Base-by-base conservation (phyloP, 2,797 vertebrate genomes). In the Tachyglossus aculeatus region DNA sequence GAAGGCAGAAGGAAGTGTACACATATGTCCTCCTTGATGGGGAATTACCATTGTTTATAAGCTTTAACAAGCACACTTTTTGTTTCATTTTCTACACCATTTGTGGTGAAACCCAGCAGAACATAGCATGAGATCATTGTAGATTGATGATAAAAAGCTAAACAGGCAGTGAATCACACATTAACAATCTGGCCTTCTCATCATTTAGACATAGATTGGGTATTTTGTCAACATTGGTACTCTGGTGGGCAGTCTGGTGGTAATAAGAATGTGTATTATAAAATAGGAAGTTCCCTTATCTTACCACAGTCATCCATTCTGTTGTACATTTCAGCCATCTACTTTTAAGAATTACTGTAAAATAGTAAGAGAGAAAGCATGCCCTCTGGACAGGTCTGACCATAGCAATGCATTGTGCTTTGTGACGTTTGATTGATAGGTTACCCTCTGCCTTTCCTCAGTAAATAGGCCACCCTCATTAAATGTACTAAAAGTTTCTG, bases 61-160 rank as follows among this genome's bases (percentile, higher is more conserved):
- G n/a, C n/a, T n/a, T n/a, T n/a, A n/a, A n/a, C n/a, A n/a, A n/a
- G n/a, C n/a, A n/a, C n/a, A n/a, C n/a, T n/a, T n/a, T n/a, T n/a
- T n/a, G n/a, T n/a, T n/a, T n/a, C n/a, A n/a, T n/a, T n/a, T n/a
- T n/a, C n/a, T n/a, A n/a, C n/a, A n/a, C n/a, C n/a, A n/a, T n/a
- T n/a, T n/a, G n/a, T n/a, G n/a, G n/a, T n/a, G n/a, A n/a, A n/a
- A n/a, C n/a, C n/a, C n/a, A n/a, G n/a, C n/a, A n/a, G n/a, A n/a
- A n/a, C n/a, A n/a, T n/a, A n/a, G n/a, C 74, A 40, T 47, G 33
- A 81, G 65, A 66, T 44, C 38, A 41, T 77, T 13, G 12, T 66
- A 67, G 39, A 62, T 32, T 71, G 67, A n/a, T n/a, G n/a, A 66
- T 73, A 78, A 69, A 68, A 67, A 84, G 16, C 78, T 84, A 61